phyloP scores from a whole-genome alignment of 2,113 vertebrate species.

The Nanger granti region DNA sequence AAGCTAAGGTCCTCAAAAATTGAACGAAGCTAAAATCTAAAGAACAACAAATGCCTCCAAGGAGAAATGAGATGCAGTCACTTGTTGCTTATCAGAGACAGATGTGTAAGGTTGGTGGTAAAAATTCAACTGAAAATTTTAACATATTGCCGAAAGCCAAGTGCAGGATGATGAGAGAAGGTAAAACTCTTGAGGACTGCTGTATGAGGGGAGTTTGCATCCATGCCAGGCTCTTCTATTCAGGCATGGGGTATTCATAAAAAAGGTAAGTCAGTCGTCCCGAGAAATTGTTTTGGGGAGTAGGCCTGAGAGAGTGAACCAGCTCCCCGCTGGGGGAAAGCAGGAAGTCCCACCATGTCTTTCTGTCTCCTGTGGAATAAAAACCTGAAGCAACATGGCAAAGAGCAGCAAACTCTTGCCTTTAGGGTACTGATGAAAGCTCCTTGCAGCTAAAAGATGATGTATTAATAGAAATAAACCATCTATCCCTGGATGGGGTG shows the following conservation, averaged over 20 bases:
- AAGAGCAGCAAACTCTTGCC: not conserved
- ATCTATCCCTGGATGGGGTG: not conserved
- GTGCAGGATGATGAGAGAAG: not conserved
- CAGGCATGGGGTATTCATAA: rapidly evolving
- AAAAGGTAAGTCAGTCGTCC: not conserved
- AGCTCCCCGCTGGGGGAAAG: not conserved
- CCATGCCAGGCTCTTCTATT: not conserved
- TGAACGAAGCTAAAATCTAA: not conserved
- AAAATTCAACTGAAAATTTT: not conserved
- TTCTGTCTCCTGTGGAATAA: not conserved
- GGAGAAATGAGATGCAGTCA: not conserved
- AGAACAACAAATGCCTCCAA: not conserved
- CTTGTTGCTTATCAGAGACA: no score
- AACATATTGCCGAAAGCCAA: not conserved
- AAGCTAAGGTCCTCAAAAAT: not conserved
- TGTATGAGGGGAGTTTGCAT: not conserved
- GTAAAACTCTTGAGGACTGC: no score
- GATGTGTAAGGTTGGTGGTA: not conserved
- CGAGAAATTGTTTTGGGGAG: not conserved
- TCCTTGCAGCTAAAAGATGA: not conserved
- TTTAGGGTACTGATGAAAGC: not conserved
- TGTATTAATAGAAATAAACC: not conserved
- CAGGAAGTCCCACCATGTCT: not conserved
- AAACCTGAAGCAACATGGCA: not conserved
- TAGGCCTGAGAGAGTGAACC: not conserved